phyloP scores from a whole-genome alignment of 2,888 invertebrate genomes.

The Hydropsyche betteni region DNA sequence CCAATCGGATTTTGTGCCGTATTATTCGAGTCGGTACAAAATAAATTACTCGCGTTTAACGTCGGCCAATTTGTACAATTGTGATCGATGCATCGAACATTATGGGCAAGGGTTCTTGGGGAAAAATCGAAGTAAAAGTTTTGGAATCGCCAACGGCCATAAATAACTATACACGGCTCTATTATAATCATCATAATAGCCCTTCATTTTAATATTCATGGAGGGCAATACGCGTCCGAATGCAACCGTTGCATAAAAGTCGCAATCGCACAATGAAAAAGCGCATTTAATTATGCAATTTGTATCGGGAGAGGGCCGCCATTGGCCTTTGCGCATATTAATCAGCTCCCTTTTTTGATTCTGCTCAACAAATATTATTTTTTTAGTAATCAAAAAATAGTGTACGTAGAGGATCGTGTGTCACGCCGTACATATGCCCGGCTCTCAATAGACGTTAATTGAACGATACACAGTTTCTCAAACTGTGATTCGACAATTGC shows the following conservation, averaged over 20 bases:
- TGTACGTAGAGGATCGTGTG: background rate
- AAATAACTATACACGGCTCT: constrained; percentile 44
- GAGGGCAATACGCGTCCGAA: constrained; percentile 21
- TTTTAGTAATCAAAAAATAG: no score
- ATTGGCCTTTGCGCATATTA: constrained; percentile 50
- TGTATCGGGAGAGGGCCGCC: constrained; percentile 45
- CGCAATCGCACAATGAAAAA: constrained; percentile 7
- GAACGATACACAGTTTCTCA: background rate
- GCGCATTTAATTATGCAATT: constrained; percentile 46
- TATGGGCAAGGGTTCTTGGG: background rate
- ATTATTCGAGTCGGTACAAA: constrained; percentile 1
- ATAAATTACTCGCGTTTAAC: constrained; percentile 22
- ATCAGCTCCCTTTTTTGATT: constrained; percentile 43
- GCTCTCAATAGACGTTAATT: no score
- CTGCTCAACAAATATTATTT: no score
- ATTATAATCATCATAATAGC: constrained; percentile 51
- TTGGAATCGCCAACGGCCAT: constrained; percentile 38
- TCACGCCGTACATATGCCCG: background rate
- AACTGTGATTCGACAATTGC: background rate
- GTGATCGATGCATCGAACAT: constrained; percentile 23
- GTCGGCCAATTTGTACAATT: constrained; percentile 29
- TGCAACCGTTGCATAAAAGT: constrained; percentile 24
- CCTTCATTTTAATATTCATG: constrained; percentile 52
- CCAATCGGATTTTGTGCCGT: background rate
- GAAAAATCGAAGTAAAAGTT: constrained; percentile 35